Conservation (phyloP, 2,113 vertebrate species). For the Tupaia tana region DNA sequence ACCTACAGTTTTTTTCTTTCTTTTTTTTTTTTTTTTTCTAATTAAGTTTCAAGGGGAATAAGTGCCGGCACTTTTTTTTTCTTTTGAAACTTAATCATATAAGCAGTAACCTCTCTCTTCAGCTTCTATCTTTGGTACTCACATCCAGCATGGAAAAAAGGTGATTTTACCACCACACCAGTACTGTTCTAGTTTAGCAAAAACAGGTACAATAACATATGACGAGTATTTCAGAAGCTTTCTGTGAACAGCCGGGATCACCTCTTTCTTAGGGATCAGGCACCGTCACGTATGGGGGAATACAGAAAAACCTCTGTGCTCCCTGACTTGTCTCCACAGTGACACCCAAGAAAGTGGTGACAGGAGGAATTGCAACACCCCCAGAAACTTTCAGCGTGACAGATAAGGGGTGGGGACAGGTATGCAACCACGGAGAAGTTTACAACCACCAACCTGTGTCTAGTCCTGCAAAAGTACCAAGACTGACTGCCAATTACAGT, state of each 20-base stretch:
- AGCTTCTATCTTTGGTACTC: neutral
- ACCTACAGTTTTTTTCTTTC: no score
- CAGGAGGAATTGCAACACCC: neutral
- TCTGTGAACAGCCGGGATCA: neutral
- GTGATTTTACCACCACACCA: neutral
- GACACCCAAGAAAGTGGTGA: neutral
- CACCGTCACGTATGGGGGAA: neutral
- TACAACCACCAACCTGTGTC: neutral
- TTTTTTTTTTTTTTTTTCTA: neutral
- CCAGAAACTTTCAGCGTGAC: neutral
- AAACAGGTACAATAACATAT: neutral
- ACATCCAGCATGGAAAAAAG: neutral
- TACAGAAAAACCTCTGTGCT: neutral
- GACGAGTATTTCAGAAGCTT: neutral
- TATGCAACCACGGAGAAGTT: neutral
- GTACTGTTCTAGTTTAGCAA: neutral
- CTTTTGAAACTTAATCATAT: neutral
- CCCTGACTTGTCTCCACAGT: neutral
- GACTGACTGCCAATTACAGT: neutral
- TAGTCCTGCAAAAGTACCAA: neutral
- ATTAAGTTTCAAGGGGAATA: neutral
- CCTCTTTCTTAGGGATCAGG: neutral
- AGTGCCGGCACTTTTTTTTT: neutral
- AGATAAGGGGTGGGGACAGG: rapidly evolving
- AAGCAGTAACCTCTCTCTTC: neutral